Conservation (phyloP, 1,140 invertebrate species). For the Leptopilina clavipes region DNA sequence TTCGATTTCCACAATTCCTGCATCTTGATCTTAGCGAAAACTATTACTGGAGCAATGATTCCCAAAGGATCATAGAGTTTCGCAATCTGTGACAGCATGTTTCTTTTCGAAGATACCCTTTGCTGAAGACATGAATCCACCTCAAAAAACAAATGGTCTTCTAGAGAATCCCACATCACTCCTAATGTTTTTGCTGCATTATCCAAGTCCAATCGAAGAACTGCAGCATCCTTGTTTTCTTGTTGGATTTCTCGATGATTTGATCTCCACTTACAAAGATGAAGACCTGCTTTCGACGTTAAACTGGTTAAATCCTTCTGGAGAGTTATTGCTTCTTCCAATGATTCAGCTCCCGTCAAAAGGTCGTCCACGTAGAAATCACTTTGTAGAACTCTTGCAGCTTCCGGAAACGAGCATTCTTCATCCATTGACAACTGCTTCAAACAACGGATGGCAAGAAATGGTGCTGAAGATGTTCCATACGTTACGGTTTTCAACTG, state of each 20-base stretch:
- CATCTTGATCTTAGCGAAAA: background rate
- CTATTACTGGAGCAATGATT: background rate
- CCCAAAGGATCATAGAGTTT: background rate
- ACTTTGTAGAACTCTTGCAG: no score
- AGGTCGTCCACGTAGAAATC: no score
- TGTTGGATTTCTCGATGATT: background rate
- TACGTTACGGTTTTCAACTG: no score
- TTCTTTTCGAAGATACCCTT: background rate
- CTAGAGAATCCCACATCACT: background rate
- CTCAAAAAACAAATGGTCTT: background rate
- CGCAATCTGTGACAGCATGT: background rate
- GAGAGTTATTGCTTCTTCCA: background rate
- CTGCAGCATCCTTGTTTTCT: no score
- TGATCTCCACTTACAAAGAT: background rate
- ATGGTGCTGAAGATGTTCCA: no score
- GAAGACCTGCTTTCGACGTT: background rate
- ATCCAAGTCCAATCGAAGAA: no score
- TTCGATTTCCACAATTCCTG: background rate
- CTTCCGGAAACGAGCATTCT: no score
- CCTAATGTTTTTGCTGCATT: no score
- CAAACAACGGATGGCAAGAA: no score
- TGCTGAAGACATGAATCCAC: background rate
- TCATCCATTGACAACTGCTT: no score
- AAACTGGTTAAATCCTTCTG: background rate
- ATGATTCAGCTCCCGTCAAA: background rate